phyloP scores from a whole-genome alignment of 2,888 invertebrate genomes.

The Temnothorax ravouxi region DNA sequence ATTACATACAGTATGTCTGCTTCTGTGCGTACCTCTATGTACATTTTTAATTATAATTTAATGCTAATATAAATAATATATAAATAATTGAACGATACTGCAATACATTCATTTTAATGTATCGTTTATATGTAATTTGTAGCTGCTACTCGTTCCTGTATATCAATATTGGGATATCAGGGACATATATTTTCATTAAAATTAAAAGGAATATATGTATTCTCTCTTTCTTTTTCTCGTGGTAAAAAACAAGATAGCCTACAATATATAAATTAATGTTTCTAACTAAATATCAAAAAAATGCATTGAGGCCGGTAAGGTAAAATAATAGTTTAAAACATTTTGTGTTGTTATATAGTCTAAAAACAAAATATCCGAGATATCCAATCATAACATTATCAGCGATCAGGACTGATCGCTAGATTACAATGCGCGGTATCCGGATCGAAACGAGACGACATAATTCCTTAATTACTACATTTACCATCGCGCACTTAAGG shows the following conservation, averaged over 20 bases:
- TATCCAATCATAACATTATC: constrained; percentile 26
- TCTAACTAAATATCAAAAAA: not conserved
- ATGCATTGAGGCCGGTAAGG: not conserved
- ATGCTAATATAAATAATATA: constrained; percentile 14
- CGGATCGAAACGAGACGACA: constrained; percentile 27
- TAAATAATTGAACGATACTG: not conserved
- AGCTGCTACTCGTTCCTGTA: not conserved
- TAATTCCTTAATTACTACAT: constrained; percentile 50
- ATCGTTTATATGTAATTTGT: not conserved
- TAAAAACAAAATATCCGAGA: not conserved
- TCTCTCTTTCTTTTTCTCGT: not conserved
- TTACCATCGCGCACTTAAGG: not conserved
- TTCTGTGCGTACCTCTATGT: not conserved
- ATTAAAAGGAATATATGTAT: constrained; percentile 3
- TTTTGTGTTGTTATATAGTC: not conserved
- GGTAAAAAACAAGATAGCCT: not conserved
- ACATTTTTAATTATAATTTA: constrained; percentile 8
- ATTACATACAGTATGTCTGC: not conserved
- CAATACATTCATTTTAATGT: constrained; percentile 1
- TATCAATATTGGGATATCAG: not conserved
- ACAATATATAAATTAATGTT: not conserved
- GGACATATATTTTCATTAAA: not conserved
- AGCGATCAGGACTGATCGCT: not conserved
- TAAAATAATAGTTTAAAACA: not conserved
- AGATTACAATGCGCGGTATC: constrained; percentile 12